Conservation (phyloP, 1,140 invertebrate genomes). For the Drosophila bocqueti region DNA sequence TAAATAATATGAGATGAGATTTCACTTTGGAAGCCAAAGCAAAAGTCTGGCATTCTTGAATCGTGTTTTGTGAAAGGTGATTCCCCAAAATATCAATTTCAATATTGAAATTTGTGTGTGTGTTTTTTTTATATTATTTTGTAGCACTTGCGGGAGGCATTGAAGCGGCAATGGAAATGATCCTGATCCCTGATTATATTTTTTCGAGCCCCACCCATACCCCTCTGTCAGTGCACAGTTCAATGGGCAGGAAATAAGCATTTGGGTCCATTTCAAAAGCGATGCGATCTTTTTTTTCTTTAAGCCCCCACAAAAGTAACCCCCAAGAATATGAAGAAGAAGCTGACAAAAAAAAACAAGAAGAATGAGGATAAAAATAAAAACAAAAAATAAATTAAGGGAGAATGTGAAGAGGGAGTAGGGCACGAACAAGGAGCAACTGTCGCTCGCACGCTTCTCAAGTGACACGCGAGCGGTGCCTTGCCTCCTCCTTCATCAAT, state of each 20-base stretch:
- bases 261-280: slow-evolving; percentile 77
- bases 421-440: slow-evolving; percentile 47
- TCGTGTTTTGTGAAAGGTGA: slow-evolving; percentile 42
- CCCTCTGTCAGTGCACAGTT: slow-evolving; percentile 70
- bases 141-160: slow-evolving; percentile 46
- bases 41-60: slow-evolving; percentile 47
- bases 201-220: slow-evolving; percentile 6
- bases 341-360: not conserved
- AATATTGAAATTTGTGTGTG: slow-evolving; percentile 50
- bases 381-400: not conserved
- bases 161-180: slow-evolving; percentile 41
- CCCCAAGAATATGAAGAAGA: slow-evolving; percentile 7
- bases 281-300: slow-evolving; percentile 47
- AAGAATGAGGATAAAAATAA: slow-evolving; percentile 2
- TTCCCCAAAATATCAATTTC: slow-evolving; percentile 79
- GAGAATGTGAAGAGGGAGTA: not conserved
- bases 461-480: slow-evolving; percentile 77
- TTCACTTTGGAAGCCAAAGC: slow-evolving; percentile 66
- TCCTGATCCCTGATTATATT: slow-evolving; percentile 17
- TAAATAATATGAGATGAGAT: not conserved
- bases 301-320: slow-evolving; percentile 20
- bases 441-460: slow-evolving; percentile 83
- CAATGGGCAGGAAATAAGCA: slow-evolving; percentile 68
- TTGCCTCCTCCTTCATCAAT: not conserved
- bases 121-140: slow-evolving; percentile 7